Conservation (phyloP, 2,888 invertebrate species). For the Watsonalla binaria region DNA sequence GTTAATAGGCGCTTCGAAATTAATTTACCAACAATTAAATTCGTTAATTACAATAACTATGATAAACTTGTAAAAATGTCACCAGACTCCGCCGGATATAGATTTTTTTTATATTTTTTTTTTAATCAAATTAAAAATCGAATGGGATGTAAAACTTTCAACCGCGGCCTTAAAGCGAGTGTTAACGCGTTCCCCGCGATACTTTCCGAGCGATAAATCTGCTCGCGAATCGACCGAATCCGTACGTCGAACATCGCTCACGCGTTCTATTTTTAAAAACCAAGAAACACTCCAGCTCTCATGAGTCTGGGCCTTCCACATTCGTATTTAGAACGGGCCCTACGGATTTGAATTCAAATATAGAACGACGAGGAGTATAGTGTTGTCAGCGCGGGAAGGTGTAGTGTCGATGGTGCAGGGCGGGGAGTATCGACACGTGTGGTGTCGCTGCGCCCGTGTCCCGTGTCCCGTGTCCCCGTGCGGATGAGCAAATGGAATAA, state of each 20-base stretch:
- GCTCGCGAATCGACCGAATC: slow-evolving; percentile 65
- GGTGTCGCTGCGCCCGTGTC: slow-evolving; percentile 28
- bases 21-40: slow-evolving; percentile 47
- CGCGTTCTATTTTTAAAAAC: slow-evolving; percentile 60
- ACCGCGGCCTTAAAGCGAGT: slow-evolving; percentile 62
- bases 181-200: slow-evolving; percentile 59
- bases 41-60: slow-evolving; percentile 30
- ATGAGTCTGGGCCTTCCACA: slow-evolving; percentile 28
- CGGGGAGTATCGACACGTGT: slow-evolving; percentile 57
- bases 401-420: neutral
- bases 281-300: slow-evolving; percentile 51
- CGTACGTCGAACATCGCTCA: slow-evolving; percentile 56
- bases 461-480: slow-evolving; percentile 57
- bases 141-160: slow-evolving; percentile 69
- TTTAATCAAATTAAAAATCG: slow-evolving; percentile 62
- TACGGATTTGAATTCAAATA: slow-evolving; percentile 50
- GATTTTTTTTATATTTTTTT: slow-evolving; percentile 32
- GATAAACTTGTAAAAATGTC: slow-evolving; percentile 7
- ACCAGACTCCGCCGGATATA: slow-evolving; percentile 11
- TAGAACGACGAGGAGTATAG: slow-evolving; percentile 45
- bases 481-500: slow-evolving; percentile 78
- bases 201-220: slow-evolving; percentile 65
- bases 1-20: slow-evolving; percentile 68
- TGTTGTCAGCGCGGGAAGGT: slow-evolving; percentile 23
- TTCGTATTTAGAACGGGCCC: slow-evolving; percentile 53